Evolutionary conservation across 2,113 vertebrate genomes (phyloP), one percentile per base, ranked within the genome.

Genomic region (Amazona vittata): DNA sequence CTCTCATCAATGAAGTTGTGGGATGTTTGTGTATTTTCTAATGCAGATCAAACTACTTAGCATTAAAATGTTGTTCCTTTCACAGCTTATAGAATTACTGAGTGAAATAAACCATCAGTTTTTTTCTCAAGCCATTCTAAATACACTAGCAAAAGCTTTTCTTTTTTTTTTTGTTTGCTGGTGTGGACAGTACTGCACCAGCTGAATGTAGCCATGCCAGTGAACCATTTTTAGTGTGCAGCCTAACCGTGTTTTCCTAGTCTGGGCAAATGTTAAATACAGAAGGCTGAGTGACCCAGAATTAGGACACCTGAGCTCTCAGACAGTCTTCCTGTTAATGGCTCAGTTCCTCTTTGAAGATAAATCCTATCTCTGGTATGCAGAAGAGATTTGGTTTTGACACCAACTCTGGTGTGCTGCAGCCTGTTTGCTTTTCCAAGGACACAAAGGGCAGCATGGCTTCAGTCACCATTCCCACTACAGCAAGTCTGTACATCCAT

Each of bases 281-380:
- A 62, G 62, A 84, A 73, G 75, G 64, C 57, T 28, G 31, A 67
- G 59, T 81, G 63, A 81, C 64, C 71, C 75, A 76, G 69, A 71
- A 60, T 65, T 65, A 76, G 69, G 79, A 76, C 68, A 76, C 68
- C 83, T 41, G 63, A 67, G 83, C 83, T 71, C 80, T 81, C 29
- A 47, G 28, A 4, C 69, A 46, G 47, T 55, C 52, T 89, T 82
- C 75, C 88, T 71, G 41, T 76, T 68, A 52, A 86, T 68, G 79
- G 68, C 74, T 67, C 31, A 21, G 59, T 83, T 90, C 62, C 78
- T 83, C 67, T 86, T 63, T 83, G 83, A 90, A 83, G 90, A 87
- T 86, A 90, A 92, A 79, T 53, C 67, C 71, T 90, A 83, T 85
- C 90, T 83, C 62, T 93, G 86, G 94, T 52, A 86, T 83, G 90